Percentiles rank a stretch among this genome's conserved stretches.
phyloP scores from a whole-genome alignment of 1,140 invertebrate species.

The Brachionus plicatilis region DNA sequence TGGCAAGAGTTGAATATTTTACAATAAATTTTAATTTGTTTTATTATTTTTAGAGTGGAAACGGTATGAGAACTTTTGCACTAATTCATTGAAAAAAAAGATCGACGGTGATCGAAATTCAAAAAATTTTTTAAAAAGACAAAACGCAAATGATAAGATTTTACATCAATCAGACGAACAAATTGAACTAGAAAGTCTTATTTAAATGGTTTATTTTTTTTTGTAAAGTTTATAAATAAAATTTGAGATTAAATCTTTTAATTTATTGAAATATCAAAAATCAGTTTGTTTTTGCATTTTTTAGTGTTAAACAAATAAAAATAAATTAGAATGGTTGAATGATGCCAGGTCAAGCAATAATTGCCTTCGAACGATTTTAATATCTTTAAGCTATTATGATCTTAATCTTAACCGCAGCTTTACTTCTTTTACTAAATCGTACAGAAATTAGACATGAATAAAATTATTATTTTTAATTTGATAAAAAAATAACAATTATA shows the following conservation, averaged over 20 bases:
- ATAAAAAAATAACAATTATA: too few species aligned
- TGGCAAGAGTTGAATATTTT: neutral
- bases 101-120: neutral
- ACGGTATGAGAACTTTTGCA: neutral
- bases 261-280: neutral
- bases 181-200: conserved; percentile 4
- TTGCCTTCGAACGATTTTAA: too few species aligned
- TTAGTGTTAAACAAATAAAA: neutral
- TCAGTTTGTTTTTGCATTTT: neutral
- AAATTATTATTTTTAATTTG: too few species aligned
- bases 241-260: neutral
- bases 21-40: neutral
- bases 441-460: too few species aligned
- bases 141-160: neutral
- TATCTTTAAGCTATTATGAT: too few species aligned
- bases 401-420: too few species aligned
- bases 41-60: neutral
- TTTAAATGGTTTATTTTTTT: neutral
- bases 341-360: neutral
- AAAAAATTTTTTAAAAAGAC: neutral
- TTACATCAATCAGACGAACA: conserved; percentile 1
- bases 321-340: neutral
- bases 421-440: too few species aligned
- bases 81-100: neutral
- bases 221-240: neutral